Percentiles rank a stretch among this genome's conserved stretches.
phyloP scores from a whole-genome alignment of 2,797 vertebrate species.

The Aphelocoma californica region DNA sequence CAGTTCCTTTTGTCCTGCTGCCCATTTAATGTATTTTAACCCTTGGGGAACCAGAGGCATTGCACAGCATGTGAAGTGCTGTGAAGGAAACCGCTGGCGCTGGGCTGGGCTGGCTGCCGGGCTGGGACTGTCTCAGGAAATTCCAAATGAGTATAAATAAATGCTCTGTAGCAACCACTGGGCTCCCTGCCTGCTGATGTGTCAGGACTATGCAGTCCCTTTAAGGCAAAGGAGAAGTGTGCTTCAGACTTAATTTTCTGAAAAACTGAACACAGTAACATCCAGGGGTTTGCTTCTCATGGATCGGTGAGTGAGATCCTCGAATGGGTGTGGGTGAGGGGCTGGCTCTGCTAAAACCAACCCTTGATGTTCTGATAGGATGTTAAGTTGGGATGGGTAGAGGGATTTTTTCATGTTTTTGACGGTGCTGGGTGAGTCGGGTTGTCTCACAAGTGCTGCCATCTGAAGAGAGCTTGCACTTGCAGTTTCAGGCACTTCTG shows the following conservation, averaged over 20 bases:
- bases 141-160: conserved; percentile 82
- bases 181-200: conserved; percentile 72
- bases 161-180: conserved; percentile 67
- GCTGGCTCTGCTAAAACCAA: neutral
- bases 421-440: neutral
- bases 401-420: neutral
- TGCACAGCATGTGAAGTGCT: conserved; percentile 4
- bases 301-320: conserved; percentile 63
- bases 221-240: conserved; percentile 65
- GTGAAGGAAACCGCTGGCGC: conserved; percentile 20
- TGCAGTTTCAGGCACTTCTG: neutral
- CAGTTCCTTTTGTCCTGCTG: neutral
- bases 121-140: conserved; percentile 76
- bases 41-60: neutral
- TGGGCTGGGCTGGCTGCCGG: conserved; percentile 20
- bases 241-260: conserved; percentile 69
- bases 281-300: conserved; percentile 18
- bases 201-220: conserved; percentile 63
- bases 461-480: neutral
- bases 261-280: neutral
- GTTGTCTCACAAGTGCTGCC: neutral
- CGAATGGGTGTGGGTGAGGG: neutral
- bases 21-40: neutral
- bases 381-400: neutral
- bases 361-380: neutral